Conservation (phyloP, 2,797 vertebrate species). For the Sebastes itinus region DNA sequence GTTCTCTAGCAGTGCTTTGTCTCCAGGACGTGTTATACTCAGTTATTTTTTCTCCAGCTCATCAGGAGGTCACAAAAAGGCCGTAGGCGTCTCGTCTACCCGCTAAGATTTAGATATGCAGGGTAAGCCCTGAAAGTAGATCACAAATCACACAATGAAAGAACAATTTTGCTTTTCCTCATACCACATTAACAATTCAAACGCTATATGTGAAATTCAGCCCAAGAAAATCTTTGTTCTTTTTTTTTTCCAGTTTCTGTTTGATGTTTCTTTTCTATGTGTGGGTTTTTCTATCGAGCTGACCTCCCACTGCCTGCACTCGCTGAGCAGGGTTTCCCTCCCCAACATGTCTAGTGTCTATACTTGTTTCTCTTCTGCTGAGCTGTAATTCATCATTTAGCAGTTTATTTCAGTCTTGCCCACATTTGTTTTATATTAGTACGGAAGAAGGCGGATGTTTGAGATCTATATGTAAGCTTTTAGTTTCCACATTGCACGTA, state of each 20-base stretch:
- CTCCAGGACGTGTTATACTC: constrained; percentile 14
- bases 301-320: constrained; percentile 49
- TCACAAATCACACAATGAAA: constrained; percentile 31
- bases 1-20: neutral
- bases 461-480: constrained; percentile 21
- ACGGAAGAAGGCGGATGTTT: constrained; percentile 12
- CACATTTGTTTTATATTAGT: constrained; percentile 54
- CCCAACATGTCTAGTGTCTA: constrained; percentile 31
- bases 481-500: neutral
- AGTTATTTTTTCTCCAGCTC: constrained; percentile 16
- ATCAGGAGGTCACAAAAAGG: constrained; percentile 51
- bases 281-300: constrained; percentile 36
- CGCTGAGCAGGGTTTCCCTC: constrained; percentile 35
- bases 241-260: constrained; percentile 50
- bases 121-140: constrained; percentile 33
- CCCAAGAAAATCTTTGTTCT: constrained; percentile 53
- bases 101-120: constrained; percentile 30
- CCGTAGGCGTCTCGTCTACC: constrained; percentile 31
- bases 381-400: constrained; percentile 46
- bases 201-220: constrained; percentile 26
- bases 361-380: constrained; percentile 38
- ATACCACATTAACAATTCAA: constrained; percentile 53
- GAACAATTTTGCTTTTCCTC: constrained; percentile 37
- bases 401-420: constrained; percentile 28
- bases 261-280: constrained; percentile 58